Percentiles rank a stretch among this genome's conserved stretches.
phyloP scores from a whole-genome alignment of 2,113 vertebrate genomes.

The Marmota flaviventris region DNA sequence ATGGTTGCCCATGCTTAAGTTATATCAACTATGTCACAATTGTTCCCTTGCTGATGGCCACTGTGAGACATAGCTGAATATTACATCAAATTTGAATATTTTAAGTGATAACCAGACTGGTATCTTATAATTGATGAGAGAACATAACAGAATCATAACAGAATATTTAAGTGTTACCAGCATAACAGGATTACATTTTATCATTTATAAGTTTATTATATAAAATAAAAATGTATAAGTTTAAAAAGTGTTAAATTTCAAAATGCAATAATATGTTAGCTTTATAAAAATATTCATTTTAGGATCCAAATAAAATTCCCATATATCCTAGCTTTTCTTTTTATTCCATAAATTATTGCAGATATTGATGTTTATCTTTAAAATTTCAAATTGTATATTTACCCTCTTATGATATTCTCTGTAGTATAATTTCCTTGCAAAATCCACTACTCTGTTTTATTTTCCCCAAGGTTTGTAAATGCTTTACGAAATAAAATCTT shows the following conservation, averaged over 20 bases:
- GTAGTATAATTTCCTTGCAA: neutral
- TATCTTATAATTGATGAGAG: neutral
- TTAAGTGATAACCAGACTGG: neutral
- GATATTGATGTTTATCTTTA: neutral
- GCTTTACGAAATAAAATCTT: neutral
- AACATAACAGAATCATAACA: neutral
- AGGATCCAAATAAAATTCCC: neutral
- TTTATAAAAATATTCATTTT: neutral
- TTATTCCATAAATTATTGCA: neutral
- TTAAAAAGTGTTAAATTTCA: neutral
- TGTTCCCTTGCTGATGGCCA: neutral
- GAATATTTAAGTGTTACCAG: neutral
- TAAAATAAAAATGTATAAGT: too few relatives aligned
- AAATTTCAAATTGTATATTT: neutral
- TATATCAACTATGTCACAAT: neutral
- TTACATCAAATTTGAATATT: neutral
- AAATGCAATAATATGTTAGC: neutral
- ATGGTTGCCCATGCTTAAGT: neutral
- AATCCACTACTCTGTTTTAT: neutral
- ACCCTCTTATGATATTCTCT: neutral
- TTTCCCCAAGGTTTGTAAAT: neutral
- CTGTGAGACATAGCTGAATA: neutral
- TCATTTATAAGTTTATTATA: neutral
- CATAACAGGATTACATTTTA: neutral
- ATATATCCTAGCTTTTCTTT: neutral